Evolutionary conservation across 2,113 vertebrate species (phyloP).

Genomic region (Sigmodon hispidus): DNA sequence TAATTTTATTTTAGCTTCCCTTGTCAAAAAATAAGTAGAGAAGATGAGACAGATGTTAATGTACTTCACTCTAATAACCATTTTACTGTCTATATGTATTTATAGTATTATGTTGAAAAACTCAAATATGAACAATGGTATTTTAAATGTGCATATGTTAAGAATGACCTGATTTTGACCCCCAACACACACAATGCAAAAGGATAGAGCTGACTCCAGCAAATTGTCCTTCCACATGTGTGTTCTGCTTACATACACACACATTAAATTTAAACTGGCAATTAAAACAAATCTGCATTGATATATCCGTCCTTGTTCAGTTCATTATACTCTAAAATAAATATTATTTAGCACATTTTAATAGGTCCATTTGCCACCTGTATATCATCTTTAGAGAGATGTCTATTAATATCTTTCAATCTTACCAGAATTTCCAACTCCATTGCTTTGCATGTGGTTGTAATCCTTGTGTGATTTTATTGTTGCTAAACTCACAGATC

Average conservation of each 20-base stretch:
- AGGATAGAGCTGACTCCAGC: background rate
- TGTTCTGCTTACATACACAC: background rate
- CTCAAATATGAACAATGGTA: background rate
- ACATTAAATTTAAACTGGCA: background rate
- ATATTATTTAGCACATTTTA: background rate
- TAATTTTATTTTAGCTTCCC: background rate
- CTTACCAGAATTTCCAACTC: background rate
- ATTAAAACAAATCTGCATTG: background rate
- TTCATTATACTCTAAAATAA: background rate
- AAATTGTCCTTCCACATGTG: background rate
- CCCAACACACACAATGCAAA: background rate
- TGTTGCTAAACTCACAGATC: background rate
- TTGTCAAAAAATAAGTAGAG: background rate
- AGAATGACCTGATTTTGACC: background rate
- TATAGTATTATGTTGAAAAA: background rate
- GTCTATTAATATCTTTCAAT: background rate
- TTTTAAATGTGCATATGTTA: background rate
- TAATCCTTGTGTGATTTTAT: background rate
- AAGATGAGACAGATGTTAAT: background rate
- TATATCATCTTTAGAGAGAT: background rate
- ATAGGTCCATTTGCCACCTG: background rate
- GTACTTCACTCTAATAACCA: background rate
- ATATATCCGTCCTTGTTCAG: background rate
- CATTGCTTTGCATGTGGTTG: background rate
- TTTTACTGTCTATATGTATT: background rate